Evolutionary conservation across 2,888 invertebrate species (phyloP), one percentile per base, ranked within the genome.

Genomic region (Boloria euphrosyne): DNA sequence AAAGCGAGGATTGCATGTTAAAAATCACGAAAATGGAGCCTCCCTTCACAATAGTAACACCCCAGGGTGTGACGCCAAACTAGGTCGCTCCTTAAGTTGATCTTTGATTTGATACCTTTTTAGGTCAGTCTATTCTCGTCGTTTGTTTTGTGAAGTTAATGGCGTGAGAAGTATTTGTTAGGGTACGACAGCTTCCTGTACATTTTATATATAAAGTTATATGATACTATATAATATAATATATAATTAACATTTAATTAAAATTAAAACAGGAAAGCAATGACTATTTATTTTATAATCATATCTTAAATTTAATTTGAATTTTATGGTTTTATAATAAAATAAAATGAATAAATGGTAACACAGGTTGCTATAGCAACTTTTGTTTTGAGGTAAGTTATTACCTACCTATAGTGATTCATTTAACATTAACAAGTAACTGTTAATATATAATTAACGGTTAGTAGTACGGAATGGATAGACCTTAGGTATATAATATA

Each of bases 371-470:
- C 83, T 77, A 85, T 89, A 81, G 82, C 78, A 83, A 90, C 88
- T 78, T 68, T 80, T 86, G 85, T 85, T 87, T 85, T 87, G 86
- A n/a, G n/a, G n/a, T n/a, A n/a, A n/a, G 38, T 64, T 60, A n/a
- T n/a, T n/a, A n/a, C 10, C 18, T n/a, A 50, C 13, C 6, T 22
- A 27, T 0, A 52, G 14, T 3, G 5, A 22, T 22, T 14, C 13
- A 5, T 18, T 22, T 14, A 38, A 14, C n/a, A n/a, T n/a, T n/a
- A n/a, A n/a, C n/a, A n/a, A n/a, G n/a, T n/a, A n/a, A n/a, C n/a
- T n/a, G n/a, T n/a, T n/a, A n/a, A n/a, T n/a, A n/a, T n/a, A n/a
- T n/a, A n/a, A n/a, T n/a, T n/a, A n/a, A n/a, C 22, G 1, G 22
- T 22, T 22, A 22, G 22, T 2, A 22, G 3, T 22, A 2, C 22